Conservation (phyloP, 2,888 invertebrate species). For the Masnerella sp. region DNA sequence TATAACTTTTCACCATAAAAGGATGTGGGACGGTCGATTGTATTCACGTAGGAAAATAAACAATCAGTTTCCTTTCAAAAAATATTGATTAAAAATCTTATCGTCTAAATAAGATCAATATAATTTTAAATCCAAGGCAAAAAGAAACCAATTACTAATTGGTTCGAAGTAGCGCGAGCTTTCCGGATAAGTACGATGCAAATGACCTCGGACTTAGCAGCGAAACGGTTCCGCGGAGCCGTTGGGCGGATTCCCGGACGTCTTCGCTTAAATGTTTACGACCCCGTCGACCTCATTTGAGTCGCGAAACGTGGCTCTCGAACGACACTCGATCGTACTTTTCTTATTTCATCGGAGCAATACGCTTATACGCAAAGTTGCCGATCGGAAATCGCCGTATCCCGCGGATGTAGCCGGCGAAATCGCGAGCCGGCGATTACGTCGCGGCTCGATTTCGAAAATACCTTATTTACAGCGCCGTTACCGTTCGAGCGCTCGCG, state of each 20-base stretch:
- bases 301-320: conserved; percentile 57
- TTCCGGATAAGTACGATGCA: conserved; percentile 27
- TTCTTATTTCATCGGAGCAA: conserved; percentile 59
- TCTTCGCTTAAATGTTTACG: conserved; percentile 55
- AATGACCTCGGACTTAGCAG: conserved; percentile 31
- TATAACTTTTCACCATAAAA: no score
- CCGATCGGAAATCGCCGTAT: conserved; percentile 49
- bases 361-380: conserved; percentile 65
- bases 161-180: no score
- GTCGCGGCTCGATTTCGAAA: conserved; percentile 33
- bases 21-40: no score
- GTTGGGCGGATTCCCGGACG: conserved; percentile 23
- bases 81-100: no score
- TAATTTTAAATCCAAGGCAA: no score
- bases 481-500: conserved; percentile 35
- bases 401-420: conserved; percentile 25
- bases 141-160: no score
- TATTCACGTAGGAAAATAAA: no score
- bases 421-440: conserved; percentile 34
- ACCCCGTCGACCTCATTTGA: conserved; percentile 51
- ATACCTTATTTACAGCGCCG: conserved; percentile 40
- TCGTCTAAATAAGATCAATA: no score
- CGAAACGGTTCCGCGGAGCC: conserved; percentile 24
- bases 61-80: no score
- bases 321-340: conserved; percentile 66